Conservation (phyloP, 37 sponge, comb jelly and placozoan genomes). For the Axinella damicornis region DNA sequence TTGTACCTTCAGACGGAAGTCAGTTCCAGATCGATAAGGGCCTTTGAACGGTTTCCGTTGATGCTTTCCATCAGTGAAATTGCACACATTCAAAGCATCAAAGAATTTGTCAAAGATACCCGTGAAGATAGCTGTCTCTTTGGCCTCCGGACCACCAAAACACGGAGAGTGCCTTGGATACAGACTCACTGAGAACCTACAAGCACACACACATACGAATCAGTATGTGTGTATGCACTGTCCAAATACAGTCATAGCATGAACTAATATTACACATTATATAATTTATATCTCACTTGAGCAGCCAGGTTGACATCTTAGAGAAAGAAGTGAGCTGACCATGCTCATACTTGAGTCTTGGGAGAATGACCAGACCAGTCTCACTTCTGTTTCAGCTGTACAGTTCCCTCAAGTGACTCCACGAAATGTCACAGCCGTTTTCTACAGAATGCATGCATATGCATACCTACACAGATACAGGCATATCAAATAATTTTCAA, state of each 20-base stretch:
- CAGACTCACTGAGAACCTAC: no score
- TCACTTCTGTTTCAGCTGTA: no score
- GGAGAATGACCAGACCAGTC: background rate
- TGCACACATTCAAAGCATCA: background rate
- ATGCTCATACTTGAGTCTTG: conserved; percentile 34
- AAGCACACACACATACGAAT: background rate
- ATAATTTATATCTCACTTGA: conserved; percentile 14
- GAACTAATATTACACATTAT: background rate
- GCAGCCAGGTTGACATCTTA: no score
- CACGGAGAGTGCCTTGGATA: no score
- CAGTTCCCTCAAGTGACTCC: no score
- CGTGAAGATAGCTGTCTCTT: no score
- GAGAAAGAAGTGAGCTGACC: no score
- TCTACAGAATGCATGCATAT: no score
- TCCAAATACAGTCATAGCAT: background rate
- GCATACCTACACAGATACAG: no score
- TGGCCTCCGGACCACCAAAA: no score
- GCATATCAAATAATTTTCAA: no score
- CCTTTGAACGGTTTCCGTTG: background rate
- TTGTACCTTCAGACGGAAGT: conserved; percentile 14
- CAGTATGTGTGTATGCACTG: background rate
- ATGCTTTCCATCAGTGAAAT: conserved; percentile 2
- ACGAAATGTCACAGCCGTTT: no score
- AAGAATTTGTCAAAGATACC: conserved; percentile 5
- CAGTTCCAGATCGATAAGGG: conserved; percentile 3